A percentile compares a stretch with the other conserved stretches of the same genome.
phyloP scores from a whole-genome alignment of 1,140 invertebrate species.

The Papilio dardanus region DNA sequence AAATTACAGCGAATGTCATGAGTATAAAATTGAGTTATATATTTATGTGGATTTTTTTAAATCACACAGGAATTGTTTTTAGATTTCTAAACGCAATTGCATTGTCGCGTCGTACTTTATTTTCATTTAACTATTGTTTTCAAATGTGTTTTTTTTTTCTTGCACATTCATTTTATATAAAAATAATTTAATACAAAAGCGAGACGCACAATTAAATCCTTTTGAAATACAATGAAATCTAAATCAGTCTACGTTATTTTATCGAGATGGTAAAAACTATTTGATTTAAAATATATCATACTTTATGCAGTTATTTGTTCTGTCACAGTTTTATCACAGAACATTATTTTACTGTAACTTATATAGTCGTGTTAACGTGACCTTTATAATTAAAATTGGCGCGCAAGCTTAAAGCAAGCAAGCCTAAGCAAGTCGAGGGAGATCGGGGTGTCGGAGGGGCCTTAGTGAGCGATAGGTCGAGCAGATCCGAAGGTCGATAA shows the following conservation, averaged over 20 bases:
- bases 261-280: not conserved
- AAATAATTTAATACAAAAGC: not conserved
- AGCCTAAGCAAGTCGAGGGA: not conserved
- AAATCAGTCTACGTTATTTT: too few relatives aligned
- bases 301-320: not conserved
- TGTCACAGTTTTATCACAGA: not conserved
- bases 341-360: not conserved
- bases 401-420: slow-evolving; percentile 29
- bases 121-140: not conserved
- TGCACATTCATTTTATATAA: not conserved
- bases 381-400: slow-evolving; percentile 36
- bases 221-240: not conserved
- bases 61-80: not conserved
- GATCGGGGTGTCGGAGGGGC: slow-evolving; percentile 22
- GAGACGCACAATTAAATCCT: not conserved
- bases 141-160: not conserved
- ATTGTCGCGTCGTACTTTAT: not conserved
- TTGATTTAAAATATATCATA: not conserved
- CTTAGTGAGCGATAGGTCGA: slow-evolving; percentile 36
- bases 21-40: not conserved
- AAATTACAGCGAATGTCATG: too few relatives aligned
- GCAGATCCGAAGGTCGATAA: slow-evolving; percentile 38
- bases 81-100: not conserved
- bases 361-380: not conserved
- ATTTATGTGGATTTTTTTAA: not conserved